Percentiles rank a stretch among this genome's conserved stretches.
Conservation (phyloP, 2,113 vertebrate genomes). For the Sapajus apella region DNA sequence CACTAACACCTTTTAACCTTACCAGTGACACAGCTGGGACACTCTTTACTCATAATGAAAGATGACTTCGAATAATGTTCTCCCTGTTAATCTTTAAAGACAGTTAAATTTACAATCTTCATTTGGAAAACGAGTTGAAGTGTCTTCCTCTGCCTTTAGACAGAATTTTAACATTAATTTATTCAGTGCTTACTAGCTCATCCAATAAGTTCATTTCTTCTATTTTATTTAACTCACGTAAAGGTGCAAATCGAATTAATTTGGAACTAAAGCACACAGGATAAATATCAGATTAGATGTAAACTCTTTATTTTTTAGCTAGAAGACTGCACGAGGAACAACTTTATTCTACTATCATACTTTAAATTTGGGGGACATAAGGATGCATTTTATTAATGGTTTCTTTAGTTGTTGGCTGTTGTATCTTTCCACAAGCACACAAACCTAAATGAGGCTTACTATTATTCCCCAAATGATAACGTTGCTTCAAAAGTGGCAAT, state of each 20-base stretch:
- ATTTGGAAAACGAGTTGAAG: constrained; percentile 63
- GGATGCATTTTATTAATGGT: not conserved
- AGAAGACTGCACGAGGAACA: not conserved
- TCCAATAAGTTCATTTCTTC: not conserved
- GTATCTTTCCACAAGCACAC: not conserved
- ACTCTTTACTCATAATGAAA: constrained; percentile 77
- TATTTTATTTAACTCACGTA: not conserved
- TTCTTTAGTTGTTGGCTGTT: not conserved
- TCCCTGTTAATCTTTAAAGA: constrained; percentile 77
- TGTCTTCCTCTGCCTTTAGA: not conserved
- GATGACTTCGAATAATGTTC: constrained; percentile 76
- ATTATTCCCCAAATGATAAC: not conserved
- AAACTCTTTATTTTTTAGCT: not conserved
- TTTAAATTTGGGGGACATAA: not conserved
- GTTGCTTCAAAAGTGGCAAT: constrained; percentile 33
- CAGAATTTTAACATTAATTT: not conserved
- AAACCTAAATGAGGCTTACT: not conserved
- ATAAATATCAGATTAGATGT: not conserved
- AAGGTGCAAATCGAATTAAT: not conserved
- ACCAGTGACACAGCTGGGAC: constrained; percentile 81
- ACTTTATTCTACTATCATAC: not conserved
- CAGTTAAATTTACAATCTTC: constrained; percentile 69
- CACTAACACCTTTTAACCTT: constrained; percentile 83
- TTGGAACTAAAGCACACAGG: not conserved
- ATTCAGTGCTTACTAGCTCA: not conserved